Evolutionary conservation across 2,888 invertebrate genomes (phyloP).

Genomic region (Harpagoxenus sublaevis): DNA sequence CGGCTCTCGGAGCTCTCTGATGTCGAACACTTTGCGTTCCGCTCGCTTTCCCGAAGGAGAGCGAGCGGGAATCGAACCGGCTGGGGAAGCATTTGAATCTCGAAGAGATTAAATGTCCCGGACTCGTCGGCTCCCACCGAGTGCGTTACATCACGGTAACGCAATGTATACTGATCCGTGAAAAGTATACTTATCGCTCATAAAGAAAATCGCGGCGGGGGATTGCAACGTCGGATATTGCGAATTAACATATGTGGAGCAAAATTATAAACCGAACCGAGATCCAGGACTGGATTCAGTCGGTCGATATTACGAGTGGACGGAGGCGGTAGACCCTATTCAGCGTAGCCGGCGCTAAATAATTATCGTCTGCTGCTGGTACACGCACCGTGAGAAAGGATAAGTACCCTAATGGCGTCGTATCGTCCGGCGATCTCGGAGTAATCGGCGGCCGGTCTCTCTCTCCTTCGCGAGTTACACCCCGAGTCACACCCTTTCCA

Average conservation of each 20-base stretch:
- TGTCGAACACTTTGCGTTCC: constrained; percentile 56
- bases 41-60: constrained; percentile 7
- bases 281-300: neutral
- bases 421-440: constrained; percentile 79
- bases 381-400: constrained; percentile 71
- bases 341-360: constrained; percentile 59
- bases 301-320: constrained; percentile 37
- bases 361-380: constrained; percentile 60
- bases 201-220: constrained; percentile 25
- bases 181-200: constrained; percentile 33
- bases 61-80: constrained; percentile 6
- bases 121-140: no score
- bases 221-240: constrained; percentile 20
- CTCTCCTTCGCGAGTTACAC: constrained; percentile 75
- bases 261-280: constrained; percentile 43
- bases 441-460: constrained; percentile 76
- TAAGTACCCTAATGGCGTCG: constrained; percentile 73
- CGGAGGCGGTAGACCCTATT: constrained; percentile 20
- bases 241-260: neutral
- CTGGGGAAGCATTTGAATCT: constrained; percentile 8
- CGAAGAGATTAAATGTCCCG: constrained; percentile 11
- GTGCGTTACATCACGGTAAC: constrained; percentile 1
- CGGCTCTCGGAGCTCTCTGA: constrained; percentile 67
- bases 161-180: neutral
- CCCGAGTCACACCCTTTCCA: constrained; percentile 82